Evolutionary conservation across 1,140 invertebrate species (phyloP).

Genomic region (Brachionus calyciflorus): DNA sequence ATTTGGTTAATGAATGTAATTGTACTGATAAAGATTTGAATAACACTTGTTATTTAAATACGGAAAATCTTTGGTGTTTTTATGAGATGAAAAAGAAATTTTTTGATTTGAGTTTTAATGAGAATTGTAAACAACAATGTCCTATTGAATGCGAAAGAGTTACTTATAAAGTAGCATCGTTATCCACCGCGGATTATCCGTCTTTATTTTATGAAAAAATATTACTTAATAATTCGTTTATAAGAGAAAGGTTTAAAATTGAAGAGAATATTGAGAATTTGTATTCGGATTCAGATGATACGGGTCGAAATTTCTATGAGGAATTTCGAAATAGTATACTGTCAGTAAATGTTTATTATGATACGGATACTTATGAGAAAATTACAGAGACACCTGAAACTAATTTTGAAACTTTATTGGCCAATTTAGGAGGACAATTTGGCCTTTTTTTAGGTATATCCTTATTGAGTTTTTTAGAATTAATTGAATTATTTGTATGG

Average conservation of each 20-base stretch:
- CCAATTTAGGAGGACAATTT: constrained; percentile 41
- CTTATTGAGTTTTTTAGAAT: constrained; percentile 23
- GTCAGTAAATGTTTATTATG: constrained; percentile 39
- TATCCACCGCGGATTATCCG: constrained; percentile 8
- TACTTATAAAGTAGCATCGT: constrained; percentile 5
- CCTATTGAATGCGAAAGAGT: constrained; percentile 39
- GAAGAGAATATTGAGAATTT: neutral
- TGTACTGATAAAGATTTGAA: neutral
- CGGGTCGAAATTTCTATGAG: neutral
- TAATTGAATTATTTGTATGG: constrained; percentile 16
- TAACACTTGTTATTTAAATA: neutral
- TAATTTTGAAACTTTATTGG: constrained; percentile 19
- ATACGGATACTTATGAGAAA: constrained; percentile 29
- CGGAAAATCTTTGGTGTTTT: constrained; percentile 7
- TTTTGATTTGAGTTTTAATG: constrained; percentile 31
- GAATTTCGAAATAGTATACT: constrained; percentile 3
- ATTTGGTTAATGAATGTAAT: constrained; percentile 8
- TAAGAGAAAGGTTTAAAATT: constrained; percentile 5
- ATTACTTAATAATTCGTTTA: constrained; percentile 15
- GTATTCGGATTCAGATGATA: neutral
- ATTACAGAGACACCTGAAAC: constrained; percentile 23
- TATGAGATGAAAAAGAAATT: constrained; percentile 21
- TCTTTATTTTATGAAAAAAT: constrained; percentile 36
- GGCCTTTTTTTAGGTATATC: constrained; percentile 41
- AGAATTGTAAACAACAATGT: constrained; percentile 22